Conservation (phyloP, 2,888 invertebrate genomes). For the Teinopalpus imperialis region DNA sequence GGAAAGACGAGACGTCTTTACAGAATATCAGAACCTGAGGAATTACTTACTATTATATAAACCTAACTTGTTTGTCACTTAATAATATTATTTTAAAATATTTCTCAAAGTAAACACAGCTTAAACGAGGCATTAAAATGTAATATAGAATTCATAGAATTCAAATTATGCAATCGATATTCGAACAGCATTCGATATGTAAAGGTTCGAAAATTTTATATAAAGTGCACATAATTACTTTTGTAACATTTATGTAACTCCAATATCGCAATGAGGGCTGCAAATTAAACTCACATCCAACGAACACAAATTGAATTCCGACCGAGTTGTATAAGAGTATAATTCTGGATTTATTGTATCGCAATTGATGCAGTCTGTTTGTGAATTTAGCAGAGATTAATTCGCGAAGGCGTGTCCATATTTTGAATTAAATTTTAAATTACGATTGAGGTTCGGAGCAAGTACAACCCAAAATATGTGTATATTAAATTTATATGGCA, state of each 20-base stretch:
- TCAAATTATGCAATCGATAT: no score
- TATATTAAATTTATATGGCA: no score
- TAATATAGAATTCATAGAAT: no score
- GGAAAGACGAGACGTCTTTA: no score
- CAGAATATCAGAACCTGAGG: no score
- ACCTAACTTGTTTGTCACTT: no score
- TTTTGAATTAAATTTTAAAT: constrained; percentile 5
- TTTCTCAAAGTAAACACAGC: no score
- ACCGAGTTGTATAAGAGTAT: constrained; percentile 34
- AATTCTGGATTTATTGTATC: constrained; percentile 24
- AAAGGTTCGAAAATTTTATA: background rate
- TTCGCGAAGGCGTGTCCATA: background rate
- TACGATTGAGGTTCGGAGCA: background rate
- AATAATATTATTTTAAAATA: no score
- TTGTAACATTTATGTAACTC: constrained; percentile 20
- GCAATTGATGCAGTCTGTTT: constrained; percentile 19
- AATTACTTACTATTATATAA: no score
- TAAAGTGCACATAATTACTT: constrained; percentile 19
- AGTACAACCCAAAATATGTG: no score
- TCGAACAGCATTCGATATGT: background rate
- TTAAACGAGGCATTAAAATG: no score
- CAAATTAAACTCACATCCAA: constrained; percentile 44
- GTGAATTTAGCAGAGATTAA: constrained; percentile 22
- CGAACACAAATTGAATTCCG: constrained; percentile 38
- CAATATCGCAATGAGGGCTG: constrained; percentile 30